Conservation (phyloP, 2,113 vertebrate species). For the Vicugna pacos region DNA sequence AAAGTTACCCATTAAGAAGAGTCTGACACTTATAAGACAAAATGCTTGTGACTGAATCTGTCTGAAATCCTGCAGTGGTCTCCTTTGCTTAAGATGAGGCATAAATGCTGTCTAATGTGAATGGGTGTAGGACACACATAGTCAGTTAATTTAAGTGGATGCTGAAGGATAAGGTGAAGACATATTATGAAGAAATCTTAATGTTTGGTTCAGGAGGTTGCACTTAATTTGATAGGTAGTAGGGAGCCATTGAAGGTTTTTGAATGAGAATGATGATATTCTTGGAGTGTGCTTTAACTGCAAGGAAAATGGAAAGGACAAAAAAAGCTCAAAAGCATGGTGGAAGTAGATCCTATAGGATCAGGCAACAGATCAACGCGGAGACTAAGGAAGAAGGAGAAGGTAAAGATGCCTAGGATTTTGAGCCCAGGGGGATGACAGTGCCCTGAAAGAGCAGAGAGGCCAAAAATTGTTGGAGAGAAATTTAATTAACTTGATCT, state of each 20-base stretch:
- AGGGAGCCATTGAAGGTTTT: neutral
- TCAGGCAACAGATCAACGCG: neutral
- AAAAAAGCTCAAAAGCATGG: neutral
- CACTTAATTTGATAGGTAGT: neutral
- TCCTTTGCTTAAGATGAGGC: neutral
- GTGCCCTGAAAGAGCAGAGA: neutral
- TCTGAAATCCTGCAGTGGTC: neutral
- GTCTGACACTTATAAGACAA: neutral
- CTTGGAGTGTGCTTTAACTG: neutral
- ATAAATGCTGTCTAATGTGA: neutral
- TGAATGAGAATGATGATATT: neutral
- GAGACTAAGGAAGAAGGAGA: neutral
- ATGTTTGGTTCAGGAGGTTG: neutral
- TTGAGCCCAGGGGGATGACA: neutral
- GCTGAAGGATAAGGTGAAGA: neutral
- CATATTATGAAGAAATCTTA: neutral
- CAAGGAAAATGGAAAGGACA: neutral
- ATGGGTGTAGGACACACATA: neutral
- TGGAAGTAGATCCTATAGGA: neutral
- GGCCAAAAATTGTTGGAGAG: neutral
- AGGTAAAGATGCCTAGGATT: neutral
- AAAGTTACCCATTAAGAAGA: neutral
- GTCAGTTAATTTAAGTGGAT: neutral
- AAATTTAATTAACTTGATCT: constrained; percentile 6
- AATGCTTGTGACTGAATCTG: neutral